Conservation (phyloP, 2,797 vertebrate species). For the Xiphophorus birchmanni region DNA sequence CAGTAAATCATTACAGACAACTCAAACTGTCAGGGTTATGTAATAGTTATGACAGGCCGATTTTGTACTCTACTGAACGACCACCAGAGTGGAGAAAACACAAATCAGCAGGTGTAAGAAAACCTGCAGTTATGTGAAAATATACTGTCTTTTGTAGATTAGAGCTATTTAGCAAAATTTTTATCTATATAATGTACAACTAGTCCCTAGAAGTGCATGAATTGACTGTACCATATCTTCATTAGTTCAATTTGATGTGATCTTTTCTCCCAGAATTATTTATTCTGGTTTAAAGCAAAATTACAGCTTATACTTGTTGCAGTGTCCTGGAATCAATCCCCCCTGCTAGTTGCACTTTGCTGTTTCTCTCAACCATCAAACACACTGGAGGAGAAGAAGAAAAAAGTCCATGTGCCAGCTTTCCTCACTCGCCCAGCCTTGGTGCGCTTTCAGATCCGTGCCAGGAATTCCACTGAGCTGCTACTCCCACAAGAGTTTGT, state of each 20-base stretch:
- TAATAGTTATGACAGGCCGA: neutral
- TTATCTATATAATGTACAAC: neutral
- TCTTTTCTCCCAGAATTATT: neutral
- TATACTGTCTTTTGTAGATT: neutral
- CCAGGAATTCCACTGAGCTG: conserved; percentile 72
- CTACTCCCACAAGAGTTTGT: conserved; percentile 62
- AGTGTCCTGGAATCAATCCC: neutral
- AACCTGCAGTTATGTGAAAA: neutral
- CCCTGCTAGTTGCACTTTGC: neutral
- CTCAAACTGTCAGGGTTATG: neutral
- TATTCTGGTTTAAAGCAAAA: neutral
- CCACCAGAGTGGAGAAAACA: neutral
- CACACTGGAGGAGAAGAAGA: conserved; percentile 9
- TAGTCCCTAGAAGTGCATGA: neutral
- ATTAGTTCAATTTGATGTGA: neutral
- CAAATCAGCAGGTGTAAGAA: neutral
- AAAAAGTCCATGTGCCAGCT: conserved; percentile 40
- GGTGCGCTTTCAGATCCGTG: conserved; percentile 40
- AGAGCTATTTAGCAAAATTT: neutral
- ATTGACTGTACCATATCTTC: neutral
- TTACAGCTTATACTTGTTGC: neutral
- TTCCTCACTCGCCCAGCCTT: conserved; percentile 46
- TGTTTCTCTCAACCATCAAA: conserved; percentile 6
- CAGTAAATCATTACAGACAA: neutral
- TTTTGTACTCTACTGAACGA: neutral